These are phyloP conservation scores for Iselma pallidipennis DNA, from an alignment of 2,888 invertebrate genomes.

Conservation along the genomic window DNA sequence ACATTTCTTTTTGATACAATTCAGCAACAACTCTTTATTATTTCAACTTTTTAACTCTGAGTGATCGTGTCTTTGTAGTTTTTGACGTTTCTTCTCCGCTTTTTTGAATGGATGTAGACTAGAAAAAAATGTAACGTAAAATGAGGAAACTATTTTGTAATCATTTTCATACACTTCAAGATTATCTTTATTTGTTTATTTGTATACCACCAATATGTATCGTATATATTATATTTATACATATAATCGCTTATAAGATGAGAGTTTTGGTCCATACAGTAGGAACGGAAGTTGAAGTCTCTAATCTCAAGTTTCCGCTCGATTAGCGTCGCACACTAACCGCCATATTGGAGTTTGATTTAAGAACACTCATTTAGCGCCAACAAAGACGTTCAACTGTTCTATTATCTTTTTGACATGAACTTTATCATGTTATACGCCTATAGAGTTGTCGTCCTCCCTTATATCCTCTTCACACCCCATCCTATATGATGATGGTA, in stretches of 20 bases:
- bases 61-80: too few species aligned
- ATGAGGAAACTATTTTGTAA: too few species aligned
- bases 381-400: slow-evolving; percentile 56
- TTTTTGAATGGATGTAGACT: too few species aligned
- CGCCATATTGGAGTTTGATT: slow-evolving; percentile 59
- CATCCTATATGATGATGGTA: slow-evolving; percentile 29
- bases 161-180: neutral
- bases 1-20: too few species aligned
- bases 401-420: slow-evolving; percentile 55
- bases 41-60: too few species aligned
- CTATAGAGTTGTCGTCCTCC: slow-evolving; percentile 25
- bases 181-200: neutral
- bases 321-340: slow-evolving; percentile 55
- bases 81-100: too few species aligned
- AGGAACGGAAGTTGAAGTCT: slow-evolving; percentile 32
- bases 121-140: neutral
- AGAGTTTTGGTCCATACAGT: neutral
- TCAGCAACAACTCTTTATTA: too few species aligned
- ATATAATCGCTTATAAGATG: neutral
- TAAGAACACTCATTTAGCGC: slow-evolving; percentile 57
- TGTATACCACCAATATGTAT: too few species aligned
- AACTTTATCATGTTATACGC: slow-evolving; percentile 47
- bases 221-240: too few species aligned
- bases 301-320: slow-evolving; percentile 58
- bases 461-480: slow-evolving; percentile 33